A percentile compares a stretch with the other conserved stretches of the same genome.
These are phyloP conservation scores for Metopia argyrocephala DNA, from an alignment of 2,888 invertebrate species.

Conservation along the genomic window DNA sequence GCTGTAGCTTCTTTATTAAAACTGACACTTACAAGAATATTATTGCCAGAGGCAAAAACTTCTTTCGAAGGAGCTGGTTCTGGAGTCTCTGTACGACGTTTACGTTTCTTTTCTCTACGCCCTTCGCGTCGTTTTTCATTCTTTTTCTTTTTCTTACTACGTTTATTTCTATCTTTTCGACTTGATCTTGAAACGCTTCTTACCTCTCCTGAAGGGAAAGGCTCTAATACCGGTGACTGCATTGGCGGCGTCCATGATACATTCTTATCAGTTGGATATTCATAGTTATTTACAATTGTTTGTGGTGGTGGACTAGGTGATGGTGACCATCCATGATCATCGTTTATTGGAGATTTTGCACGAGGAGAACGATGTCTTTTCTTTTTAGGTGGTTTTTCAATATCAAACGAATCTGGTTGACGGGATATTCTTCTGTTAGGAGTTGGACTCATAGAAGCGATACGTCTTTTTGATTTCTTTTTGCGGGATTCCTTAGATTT, in stretches of 20 bases:
- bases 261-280: conserved; percentile 69
- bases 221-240: conserved; percentile 70
- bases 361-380: conserved; percentile 71
- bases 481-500: conserved; percentile 71
- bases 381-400: conserved; percentile 68
- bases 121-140: conserved; percentile 76
- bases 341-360: conserved; percentile 62
- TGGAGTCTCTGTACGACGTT: conserved; percentile 77
- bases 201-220: conserved; percentile 47
- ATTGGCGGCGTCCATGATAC: conserved; percentile 84
- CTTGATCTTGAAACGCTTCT: conserved; percentile 71
- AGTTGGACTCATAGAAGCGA: conserved; percentile 69
- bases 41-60: conserved; percentile 95
- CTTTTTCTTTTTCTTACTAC: conserved; percentile 74
- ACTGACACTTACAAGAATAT: conserved; percentile 94
- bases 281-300: conserved; percentile 60
- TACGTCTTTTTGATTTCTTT: conserved; percentile 73
- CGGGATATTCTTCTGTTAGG: conserved; percentile 71
- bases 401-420: conserved; percentile 72
- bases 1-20: conserved; percentile 84
- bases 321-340: conserved; percentile 79
- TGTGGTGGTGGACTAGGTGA: conserved; percentile 80
- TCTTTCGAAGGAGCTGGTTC: conserved; percentile 87
- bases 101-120: conserved; percentile 76
- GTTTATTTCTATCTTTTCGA: conserved; percentile 76